These are phyloP conservation scores for Leptothorax acervorum DNA, from an alignment of 2,888 invertebrate genomes.

Conservation along the genomic window DNA sequence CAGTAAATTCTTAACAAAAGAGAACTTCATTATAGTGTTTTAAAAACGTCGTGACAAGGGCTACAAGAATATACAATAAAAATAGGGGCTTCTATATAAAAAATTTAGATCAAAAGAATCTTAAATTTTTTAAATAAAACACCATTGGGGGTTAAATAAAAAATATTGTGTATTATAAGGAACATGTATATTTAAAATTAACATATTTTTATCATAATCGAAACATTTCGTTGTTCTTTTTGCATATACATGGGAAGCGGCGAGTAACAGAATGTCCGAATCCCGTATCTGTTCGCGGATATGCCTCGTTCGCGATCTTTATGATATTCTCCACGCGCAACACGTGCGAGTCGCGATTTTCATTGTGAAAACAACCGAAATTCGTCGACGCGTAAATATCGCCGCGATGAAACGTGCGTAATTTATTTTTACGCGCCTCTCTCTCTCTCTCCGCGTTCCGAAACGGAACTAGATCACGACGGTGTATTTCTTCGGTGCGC, in stretches of 20 bases:
- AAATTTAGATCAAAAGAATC: too few relatives aligned
- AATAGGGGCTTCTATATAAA: too few relatives aligned
- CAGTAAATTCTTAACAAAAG: too few relatives aligned
- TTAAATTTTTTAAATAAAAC: too few relatives aligned
- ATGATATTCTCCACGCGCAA: slow-evolving; percentile 24
- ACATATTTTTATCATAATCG: neutral
- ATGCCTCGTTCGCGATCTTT: neutral
- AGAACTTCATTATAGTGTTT: too few relatives aligned
- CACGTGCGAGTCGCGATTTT: slow-evolving; percentile 22
- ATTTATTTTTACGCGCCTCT: slow-evolving; percentile 45
- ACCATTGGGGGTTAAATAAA: too few relatives aligned
- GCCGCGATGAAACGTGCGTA: slow-evolving; percentile 28
- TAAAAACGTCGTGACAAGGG: too few relatives aligned
- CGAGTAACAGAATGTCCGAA: neutral
- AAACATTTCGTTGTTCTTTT: neutral
- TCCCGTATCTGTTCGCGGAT: neutral
- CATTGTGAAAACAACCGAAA: slow-evolving; percentile 28
- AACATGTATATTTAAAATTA: neutral
- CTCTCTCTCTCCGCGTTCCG: neutral
- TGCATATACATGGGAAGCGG: neutral
- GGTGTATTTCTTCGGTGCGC: slow-evolving; percentile 24
- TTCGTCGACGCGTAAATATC: slow-evolving; percentile 32
- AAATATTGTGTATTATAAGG: too few relatives aligned
- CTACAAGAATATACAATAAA: too few relatives aligned
- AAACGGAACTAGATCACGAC: slow-evolving; percentile 47